These are phyloP conservation scores for Zosterops japonicus DNA, from an alignment of 2,113 vertebrate species.

Conservation along the genomic window DNA sequence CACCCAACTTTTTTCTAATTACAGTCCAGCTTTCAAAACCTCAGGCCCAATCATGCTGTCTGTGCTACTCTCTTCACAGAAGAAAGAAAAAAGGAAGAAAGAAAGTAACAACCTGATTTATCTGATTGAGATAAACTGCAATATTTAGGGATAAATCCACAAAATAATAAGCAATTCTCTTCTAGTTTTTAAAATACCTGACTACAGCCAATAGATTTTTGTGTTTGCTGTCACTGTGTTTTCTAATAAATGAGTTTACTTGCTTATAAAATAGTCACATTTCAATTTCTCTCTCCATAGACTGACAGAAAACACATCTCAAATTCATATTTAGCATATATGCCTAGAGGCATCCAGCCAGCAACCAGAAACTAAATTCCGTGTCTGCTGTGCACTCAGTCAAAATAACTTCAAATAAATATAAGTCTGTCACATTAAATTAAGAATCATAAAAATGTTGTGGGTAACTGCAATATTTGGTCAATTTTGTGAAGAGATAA, in stretches of 20 bases:
- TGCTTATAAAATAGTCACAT: background rate
- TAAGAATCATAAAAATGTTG: background rate
- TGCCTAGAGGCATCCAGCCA: background rate
- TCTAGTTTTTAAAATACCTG: background rate
- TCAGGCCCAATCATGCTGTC: background rate
- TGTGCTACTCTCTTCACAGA: background rate
- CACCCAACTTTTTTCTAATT: background rate
- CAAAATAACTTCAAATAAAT: background rate
- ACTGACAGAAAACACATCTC: background rate
- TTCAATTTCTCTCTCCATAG: background rate
- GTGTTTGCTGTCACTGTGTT: background rate
- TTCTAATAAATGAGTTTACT: background rate
- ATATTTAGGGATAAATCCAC: background rate
- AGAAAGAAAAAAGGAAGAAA: background rate
- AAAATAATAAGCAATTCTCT: background rate
- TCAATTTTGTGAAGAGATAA: background rate
- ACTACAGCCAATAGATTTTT: background rate
- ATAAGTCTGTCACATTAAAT: background rate
- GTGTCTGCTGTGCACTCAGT: background rate
- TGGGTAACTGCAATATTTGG: background rate
- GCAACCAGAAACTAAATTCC: background rate
- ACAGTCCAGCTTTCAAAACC: background rate
- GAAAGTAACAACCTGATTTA: background rate
- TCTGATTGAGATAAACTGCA: background rate
- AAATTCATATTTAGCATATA: background rate